phyloP scores from a whole-genome alignment of 2,888 invertebrate genomes.

The Argyresthia goedartella region DNA sequence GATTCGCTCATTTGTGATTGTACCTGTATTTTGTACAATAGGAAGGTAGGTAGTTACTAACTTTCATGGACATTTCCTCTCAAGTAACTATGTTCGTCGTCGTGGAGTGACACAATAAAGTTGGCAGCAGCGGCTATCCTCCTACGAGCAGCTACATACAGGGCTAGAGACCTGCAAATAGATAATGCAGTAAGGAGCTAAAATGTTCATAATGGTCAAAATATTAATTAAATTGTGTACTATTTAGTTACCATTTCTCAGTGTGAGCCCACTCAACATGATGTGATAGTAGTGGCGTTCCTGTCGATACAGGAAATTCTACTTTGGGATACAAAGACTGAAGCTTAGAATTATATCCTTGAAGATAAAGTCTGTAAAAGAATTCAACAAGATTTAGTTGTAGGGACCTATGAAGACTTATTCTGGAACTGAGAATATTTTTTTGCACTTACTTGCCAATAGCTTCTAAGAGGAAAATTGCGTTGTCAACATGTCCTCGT shows the following conservation, averaged over 20 bases:
- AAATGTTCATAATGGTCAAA: not conserved
- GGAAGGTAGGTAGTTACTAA: not conserved
- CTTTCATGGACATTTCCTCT: not conserved
- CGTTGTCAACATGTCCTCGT: conserved; percentile 73
- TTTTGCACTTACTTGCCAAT: conserved; percentile 68
- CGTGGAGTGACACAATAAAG: not conserved
- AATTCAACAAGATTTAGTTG: conserved; percentile 32
- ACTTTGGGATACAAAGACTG: conserved; percentile 79
- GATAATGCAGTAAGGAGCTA: not conserved
- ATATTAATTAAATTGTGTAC: not conserved
- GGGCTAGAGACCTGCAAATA: not conserved
- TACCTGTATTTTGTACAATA: too few relatives aligned
- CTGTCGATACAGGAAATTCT: conserved; percentile 82
- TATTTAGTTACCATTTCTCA: conserved; percentile 72
- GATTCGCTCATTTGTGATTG: too few relatives aligned
- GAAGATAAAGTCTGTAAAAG: conserved; percentile 77
- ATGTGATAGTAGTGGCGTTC: conserved; percentile 85
- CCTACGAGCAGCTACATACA: not conserved
- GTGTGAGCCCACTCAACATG: conserved; percentile 86
- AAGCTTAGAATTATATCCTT: conserved; percentile 78
- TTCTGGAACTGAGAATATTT: not conserved
- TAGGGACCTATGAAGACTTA: not conserved
- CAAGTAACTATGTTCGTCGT: conserved; percentile 1
- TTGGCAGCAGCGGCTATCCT: not conserved
- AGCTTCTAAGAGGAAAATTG: conserved; percentile 66